These are phyloP conservation scores for Diaprepes abbreviatus DNA, from an alignment of 2,888 invertebrate genomes.

Conservation along the genomic window DNA sequence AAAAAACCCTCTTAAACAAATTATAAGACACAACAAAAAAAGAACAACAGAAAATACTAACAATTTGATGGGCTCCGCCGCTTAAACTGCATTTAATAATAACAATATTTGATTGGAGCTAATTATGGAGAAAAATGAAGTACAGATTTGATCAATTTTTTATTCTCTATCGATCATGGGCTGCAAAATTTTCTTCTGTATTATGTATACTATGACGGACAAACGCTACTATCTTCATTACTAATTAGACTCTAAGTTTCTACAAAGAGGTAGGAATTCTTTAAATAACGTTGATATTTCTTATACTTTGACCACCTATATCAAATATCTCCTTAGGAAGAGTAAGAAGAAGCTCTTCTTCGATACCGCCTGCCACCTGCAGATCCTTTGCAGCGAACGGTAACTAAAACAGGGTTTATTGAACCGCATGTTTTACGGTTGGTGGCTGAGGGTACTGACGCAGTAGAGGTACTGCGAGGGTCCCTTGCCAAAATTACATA, in stretches of 20 bases:
- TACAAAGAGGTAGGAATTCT: neutral
- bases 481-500: conserved; percentile 15
- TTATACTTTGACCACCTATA: neutral
- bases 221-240: too few relatives aligned
- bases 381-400: conserved; percentile 56
- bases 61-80: too few relatives aligned
- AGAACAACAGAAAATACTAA: too few relatives aligned
- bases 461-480: conserved; percentile 6
- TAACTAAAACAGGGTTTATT: conserved; percentile 53
- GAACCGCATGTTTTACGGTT: conserved; percentile 54
- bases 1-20: too few relatives aligned
- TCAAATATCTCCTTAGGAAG: neutral
- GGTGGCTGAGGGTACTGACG: conserved; percentile 52
- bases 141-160: too few relatives aligned
- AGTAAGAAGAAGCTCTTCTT: conserved; percentile 10
- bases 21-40: too few relatives aligned
- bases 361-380: conserved; percentile 53
- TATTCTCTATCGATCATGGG: too few relatives aligned
- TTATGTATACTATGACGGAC: too few relatives aligned
- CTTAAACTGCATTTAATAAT: too few relatives aligned
- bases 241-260: neutral
- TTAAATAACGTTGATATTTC: neutral
- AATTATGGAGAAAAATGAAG: too few relatives aligned
- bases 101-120: too few relatives aligned
- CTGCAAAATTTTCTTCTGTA: too few relatives aligned